phyloP scores from a whole-genome alignment of 1,140 invertebrate species.

The Aphelinus certus region DNA sequence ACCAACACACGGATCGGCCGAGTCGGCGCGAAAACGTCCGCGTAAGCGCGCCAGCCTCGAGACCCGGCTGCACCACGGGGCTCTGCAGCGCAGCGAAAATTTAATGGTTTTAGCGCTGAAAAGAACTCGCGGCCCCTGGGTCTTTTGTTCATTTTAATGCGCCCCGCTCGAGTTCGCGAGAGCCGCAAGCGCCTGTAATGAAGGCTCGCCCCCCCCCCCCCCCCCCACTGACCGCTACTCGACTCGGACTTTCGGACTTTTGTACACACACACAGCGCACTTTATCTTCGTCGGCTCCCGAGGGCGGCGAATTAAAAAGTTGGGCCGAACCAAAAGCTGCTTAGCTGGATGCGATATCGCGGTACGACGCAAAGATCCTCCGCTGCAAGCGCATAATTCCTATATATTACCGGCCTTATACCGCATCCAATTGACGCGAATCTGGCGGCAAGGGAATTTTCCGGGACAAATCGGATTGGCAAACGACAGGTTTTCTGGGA shows the following conservation, averaged over 20 bases:
- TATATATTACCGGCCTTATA: too few species aligned
- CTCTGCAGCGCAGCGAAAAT: conserved; percentile 10
- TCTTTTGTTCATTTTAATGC: conserved; percentile 24
- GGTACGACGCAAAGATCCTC: too few species aligned
- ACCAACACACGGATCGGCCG: not conserved
- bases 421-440: too few species aligned
- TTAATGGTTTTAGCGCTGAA: conserved; percentile 35
- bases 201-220: too few species aligned
- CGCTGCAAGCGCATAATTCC: too few species aligned
- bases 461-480: too few species aligned
- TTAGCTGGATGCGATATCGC: not conserved
- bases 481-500: too few species aligned
- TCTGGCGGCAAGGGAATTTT: too few species aligned
- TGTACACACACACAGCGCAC: conserved; percentile 3
- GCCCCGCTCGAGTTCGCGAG: not conserved
- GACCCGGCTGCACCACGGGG: too few species aligned
- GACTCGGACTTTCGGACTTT: too few species aligned
- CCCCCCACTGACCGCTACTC: too few species aligned
- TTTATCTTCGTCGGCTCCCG: not conserved
- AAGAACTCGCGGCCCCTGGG: not conserved
- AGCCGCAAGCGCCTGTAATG: too few species aligned
- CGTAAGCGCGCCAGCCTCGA: not conserved
- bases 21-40: conserved; percentile 17
- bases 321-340: conserved; percentile 11
- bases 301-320: conserved; percentile 1